Conservation (phyloP, 2,888 invertebrate genomes). For the Phengaris alcon region DNA sequence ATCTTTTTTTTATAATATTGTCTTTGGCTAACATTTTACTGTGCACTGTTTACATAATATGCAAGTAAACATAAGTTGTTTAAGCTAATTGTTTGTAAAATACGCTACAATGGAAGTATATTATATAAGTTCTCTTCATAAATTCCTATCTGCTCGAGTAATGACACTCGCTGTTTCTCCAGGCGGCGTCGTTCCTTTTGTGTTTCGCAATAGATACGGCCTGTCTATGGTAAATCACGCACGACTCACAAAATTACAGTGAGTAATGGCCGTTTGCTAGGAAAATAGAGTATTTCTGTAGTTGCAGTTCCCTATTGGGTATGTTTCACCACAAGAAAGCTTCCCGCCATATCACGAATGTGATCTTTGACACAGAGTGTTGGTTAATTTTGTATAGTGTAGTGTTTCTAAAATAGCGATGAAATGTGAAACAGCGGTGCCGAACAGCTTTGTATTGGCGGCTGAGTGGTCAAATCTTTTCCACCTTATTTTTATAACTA, state of each 20-base stretch:
- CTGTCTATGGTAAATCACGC: constrained; percentile 21
- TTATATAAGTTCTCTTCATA: background rate
- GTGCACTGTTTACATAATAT: too few species aligned
- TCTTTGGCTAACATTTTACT: too few species aligned
- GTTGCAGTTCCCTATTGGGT: constrained; percentile 32
- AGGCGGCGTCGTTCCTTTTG: constrained; percentile 12
- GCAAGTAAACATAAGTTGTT: too few species aligned
- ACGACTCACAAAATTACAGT: constrained; percentile 8
- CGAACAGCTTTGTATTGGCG: too few species aligned
- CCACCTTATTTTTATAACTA: too few species aligned
- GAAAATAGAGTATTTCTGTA: constrained; percentile 1
- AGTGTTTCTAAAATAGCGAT: background rate
- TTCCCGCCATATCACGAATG: constrained; percentile 51
- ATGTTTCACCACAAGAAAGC: constrained; percentile 45
- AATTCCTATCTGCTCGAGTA: background rate
- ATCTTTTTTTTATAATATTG: too few species aligned
- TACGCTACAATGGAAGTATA: too few species aligned
- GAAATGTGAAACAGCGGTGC: background rate
- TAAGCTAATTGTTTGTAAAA: too few species aligned
- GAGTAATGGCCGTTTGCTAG: constrained; percentile 5
- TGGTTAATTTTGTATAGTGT: constrained; percentile 14
- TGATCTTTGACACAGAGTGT: constrained; percentile 44
- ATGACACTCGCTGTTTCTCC: background rate
- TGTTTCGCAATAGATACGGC: background rate
- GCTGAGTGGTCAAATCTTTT: too few species aligned